Base-by-base conservation (phyloP, 2,113 vertebrate genomes). In the Benitochromis conjunctus region DNA sequence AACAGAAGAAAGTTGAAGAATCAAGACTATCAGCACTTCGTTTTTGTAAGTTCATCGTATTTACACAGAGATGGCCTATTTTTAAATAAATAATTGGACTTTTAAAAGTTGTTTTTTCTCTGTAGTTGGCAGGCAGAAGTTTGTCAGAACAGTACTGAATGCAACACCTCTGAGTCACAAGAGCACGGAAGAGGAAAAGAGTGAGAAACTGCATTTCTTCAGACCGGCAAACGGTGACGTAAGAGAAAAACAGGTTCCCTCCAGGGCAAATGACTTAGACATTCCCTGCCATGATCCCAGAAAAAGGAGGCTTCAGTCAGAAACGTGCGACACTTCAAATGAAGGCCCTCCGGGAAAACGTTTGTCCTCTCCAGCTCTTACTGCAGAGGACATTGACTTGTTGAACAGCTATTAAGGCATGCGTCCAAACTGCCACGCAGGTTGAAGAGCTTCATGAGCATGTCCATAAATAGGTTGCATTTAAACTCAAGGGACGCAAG, bases 401-500 rank as follows among this genome's bases (percentile, higher is more conserved):
- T 91, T 99, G 91, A 97, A 98, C 92, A 97, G 96, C 88, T 99
- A 99, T 85, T 99, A 95, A 97, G 7, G 38, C 9, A 4, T 79
- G 5, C 1, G 4, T 8, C 11, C 4, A 26, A 76, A 76, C 26
- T 53, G 31, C 26, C 18, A 51, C 3, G 18, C 43, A 53, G 2
- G 7, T 31, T 53, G 26, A 76, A 76, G 43, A 53, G 71, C 46
- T 53, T 31, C 6, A 12, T 53, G 4, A 76, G 12, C 26, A 53
- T 53, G 71, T 76, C 10, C 12, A 34, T 29, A 7, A 53, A 53
- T 31, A 34, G 2, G 14, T 18, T 43, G 31, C 21, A 31, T 53
- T 46, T 12, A 26, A 7, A 3, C 19, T 53, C 18, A 54, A 13
- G 26, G 4, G 5, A 36, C 54, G 1, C 13, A n/a, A 53, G 43